Base-by-base conservation (phyloP, 2,888 invertebrate species). In the Gasteruption jaculator region DNA sequence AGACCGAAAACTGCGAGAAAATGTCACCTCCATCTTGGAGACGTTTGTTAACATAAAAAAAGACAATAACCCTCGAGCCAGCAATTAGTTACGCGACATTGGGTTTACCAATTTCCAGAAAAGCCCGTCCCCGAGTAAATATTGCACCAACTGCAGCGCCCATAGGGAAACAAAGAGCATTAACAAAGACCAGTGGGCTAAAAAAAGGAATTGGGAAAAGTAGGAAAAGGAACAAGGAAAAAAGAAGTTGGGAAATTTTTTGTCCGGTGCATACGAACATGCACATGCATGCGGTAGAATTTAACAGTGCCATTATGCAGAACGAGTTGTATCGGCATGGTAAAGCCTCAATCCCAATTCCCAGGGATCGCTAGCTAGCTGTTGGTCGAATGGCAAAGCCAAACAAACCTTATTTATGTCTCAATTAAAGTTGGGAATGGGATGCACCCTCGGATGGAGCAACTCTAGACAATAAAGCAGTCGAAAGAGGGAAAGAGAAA, bases 341-440 rank as follows among this genome's bases (percentile, higher is more conserved):
- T n/a, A 61, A 58, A 64, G 63, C 61, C 61, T 65, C 68, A 60
- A 68, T 68, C 63, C 65, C 65, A 67, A 65, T 68, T 66, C 59
- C 67, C 65, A 62, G 61, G 64, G 61, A 63, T 60, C 53, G 58
- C 55, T 54, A 58, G 61, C 61, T n/a, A 58, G 61, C 61, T n/a
- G n/a, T n/a, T 56, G 61, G 61, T 58, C 55, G 64, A 64, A 61
- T 63, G 61, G 68, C 64, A 63, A 68, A 70, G 69, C 70, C 70
- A 70, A 70, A 70, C 70, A 70, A 70, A 70, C 68, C 69, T 70
- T 70, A 69, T 70, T 70, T 70, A 70, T 70, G 70, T 70, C 70
- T 70, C 70, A 70, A 70, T 70, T 70, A 70, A 70, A 69, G 64
- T 61, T 53, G 58, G 68, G 66, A 70, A 70, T 70, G 69, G 70